Conservation (phyloP, 2,113 vertebrate genomes). For the Poicephalus gulielmi region DNA sequence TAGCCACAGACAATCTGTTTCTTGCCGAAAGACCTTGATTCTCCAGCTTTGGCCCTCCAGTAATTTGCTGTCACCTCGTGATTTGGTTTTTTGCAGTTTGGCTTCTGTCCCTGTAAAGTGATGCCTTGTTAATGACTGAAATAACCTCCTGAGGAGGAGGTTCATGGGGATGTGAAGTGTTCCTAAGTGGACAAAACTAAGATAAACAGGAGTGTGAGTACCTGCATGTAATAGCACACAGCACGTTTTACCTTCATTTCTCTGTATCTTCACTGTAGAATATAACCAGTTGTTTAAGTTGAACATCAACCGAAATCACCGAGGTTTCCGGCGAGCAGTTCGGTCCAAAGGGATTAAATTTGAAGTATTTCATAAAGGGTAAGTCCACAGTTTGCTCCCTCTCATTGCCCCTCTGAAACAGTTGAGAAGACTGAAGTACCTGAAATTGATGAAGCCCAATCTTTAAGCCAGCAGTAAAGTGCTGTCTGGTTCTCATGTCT, state of each 20-base stretch:
- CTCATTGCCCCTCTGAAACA: not conserved
- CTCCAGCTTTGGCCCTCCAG: not conserved
- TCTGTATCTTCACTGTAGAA: constrained; percentile 65
- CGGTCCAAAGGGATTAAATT: constrained; percentile 93
- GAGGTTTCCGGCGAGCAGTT: constrained; percentile 87
- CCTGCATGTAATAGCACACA: rapidly evolving
- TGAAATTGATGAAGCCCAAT: not conserved
- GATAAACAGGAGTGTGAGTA: not conserved
- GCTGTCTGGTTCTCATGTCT: not conserved
- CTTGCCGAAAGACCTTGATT: not conserved
- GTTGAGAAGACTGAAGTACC: not conserved
- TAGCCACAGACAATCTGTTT: not conserved
- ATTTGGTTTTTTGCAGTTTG: not conserved
- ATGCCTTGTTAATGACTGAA: not conserved
- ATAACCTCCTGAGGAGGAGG: not conserved
- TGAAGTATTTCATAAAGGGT: constrained; percentile 97
- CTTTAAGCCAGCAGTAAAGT: not conserved
- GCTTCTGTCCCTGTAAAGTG: not conserved
- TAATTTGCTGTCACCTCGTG: not conserved
- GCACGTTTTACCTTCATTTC: not conserved
- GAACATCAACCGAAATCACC: constrained; percentile 92
- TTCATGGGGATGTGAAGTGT: not conserved
- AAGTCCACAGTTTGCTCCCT: constrained; percentile 19
- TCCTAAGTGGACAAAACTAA: not conserved
- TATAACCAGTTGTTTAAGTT: constrained; percentile 93